A percentile compares a stretch with the other conserved stretches of the same genome.
These are phyloP conservation scores for Drosophila nikananu DNA, from an alignment of 1,140 invertebrate species.

Conservation along the genomic window DNA sequence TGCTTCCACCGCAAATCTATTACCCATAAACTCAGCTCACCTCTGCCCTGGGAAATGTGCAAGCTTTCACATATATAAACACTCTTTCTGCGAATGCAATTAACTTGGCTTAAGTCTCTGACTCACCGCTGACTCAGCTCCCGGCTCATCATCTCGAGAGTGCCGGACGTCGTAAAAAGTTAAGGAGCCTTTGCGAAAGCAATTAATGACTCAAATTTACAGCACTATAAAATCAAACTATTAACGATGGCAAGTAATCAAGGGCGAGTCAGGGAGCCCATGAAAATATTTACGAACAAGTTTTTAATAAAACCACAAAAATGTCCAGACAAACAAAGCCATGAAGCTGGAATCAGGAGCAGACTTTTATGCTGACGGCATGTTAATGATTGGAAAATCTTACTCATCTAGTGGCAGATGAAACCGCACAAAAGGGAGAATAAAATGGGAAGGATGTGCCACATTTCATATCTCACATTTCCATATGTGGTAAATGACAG, in stretches of 20 bases:
- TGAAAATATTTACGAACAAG: slow-evolving; percentile 46
- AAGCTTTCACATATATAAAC: slow-evolving; percentile 21
- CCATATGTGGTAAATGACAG: slow-evolving; percentile 47
- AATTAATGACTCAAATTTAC: slow-evolving; percentile 54
- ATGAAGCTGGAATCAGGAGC: slow-evolving; percentile 19
- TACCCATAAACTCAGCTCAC: slow-evolving; percentile 6
- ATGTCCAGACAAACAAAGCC: slow-evolving; percentile 16
- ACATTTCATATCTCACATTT: slow-evolving; percentile 37
- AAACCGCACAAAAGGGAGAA: slow-evolving; percentile 42
- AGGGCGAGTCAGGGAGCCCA: slow-evolving; percentile 1
- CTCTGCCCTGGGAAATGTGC: neutral
- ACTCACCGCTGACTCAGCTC: slow-evolving; percentile 28
- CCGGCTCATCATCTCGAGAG: slow-evolving; percentile 7
- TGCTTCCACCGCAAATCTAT: neutral
- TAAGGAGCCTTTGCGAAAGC: slow-evolving; percentile 23
- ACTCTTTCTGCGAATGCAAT: slow-evolving; percentile 12
- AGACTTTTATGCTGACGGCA: slow-evolving; percentile 63
- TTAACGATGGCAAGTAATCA: slow-evolving; percentile 31
- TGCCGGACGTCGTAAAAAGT: slow-evolving; percentile 21
- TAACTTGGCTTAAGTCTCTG: slow-evolving; percentile 4
- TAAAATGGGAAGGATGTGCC: slow-evolving; percentile 25
- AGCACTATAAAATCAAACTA: slow-evolving; percentile 55
- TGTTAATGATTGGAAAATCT: slow-evolving; percentile 57
- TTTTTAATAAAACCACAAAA: slow-evolving; percentile 57
- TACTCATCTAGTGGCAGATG: slow-evolving; percentile 29